Percentiles rank a stretch among this genome's conserved stretches.
Evolutionary conservation across 2,113 vertebrate genomes (phyloP).

Genomic region (Galbula dea): DNA sequence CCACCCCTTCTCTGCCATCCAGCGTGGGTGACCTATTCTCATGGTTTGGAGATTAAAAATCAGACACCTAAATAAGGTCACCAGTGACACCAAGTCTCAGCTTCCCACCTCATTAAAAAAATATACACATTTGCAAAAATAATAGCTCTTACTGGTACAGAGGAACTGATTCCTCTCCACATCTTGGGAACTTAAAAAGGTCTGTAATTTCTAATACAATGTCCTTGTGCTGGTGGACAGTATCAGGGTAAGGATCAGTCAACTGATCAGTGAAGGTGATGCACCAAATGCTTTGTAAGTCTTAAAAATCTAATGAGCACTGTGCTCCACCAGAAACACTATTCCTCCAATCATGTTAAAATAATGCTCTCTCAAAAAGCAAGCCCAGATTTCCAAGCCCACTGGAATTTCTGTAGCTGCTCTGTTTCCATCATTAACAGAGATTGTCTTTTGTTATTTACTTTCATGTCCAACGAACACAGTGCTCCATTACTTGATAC

Average conservation of each 20-base stretch:
- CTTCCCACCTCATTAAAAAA: neutral
- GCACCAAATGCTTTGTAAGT: neutral
- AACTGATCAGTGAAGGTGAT: neutral
- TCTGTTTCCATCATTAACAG: neutral
- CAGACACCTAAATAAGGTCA: neutral
- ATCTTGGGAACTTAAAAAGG: neutral
- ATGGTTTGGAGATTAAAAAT: neutral
- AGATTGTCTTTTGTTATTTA: neutral
- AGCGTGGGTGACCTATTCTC: neutral
- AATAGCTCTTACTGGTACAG: neutral
- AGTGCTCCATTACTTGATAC: neutral
- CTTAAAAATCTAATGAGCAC: neutral
- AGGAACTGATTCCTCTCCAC: neutral
- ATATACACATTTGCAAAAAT: neutral
- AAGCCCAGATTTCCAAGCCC: neutral
- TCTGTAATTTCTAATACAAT: neutral
- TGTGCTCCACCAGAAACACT: neutral
- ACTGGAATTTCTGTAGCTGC: neutral
- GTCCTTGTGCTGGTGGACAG: neutral
- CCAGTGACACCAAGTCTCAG: neutral
- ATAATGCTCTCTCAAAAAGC: neutral
- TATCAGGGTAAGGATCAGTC: neutral
- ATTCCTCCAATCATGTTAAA: neutral
- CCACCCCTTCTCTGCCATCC: rapidly evolving
- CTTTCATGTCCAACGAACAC: neutral